Percentiles rank a stretch among this genome's conserved stretches.
Conservation (phyloP, 2,888 invertebrate species). For the Lamproptera curius region DNA sequence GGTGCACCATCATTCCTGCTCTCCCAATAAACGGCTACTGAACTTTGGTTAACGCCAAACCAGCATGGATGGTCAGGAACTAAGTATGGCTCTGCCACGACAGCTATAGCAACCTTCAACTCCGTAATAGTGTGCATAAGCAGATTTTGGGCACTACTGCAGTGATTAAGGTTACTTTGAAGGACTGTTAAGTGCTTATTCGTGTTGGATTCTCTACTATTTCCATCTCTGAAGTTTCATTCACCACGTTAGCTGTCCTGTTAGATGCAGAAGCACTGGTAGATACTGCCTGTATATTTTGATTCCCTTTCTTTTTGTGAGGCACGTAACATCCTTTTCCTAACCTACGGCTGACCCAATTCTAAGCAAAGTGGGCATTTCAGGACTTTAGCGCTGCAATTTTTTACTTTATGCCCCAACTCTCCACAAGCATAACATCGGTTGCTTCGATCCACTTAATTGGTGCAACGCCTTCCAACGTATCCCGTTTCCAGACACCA, state of each 20-base stretch:
- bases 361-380: too few species aligned
- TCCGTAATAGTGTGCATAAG: constrained; percentile 18
- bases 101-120: constrained; percentile 17
- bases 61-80: constrained; percentile 21
- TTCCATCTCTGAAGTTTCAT: neutral
- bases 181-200: constrained; percentile 1
- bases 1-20: neutral
- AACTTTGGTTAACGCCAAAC: constrained; percentile 13
- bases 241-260: neutral
- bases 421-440: constrained; percentile 21
- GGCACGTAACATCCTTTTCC: neutral
- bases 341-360: neutral
- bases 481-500: constrained; percentile 17
- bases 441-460: constrained; percentile 10
- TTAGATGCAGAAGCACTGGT: neutral
- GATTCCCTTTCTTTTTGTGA: too few species aligned
- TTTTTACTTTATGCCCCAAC: constrained; percentile 17
- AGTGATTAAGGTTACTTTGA: constrained; percentile 11
- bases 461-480: constrained; percentile 14
- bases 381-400: neutral
- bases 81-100: constrained; percentile 26
- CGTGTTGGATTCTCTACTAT: neutral
- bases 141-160: constrained; percentile 16
- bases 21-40: constrained; percentile 16
- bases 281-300: neutral